Evolutionary conservation across 2,113 vertebrate species (phyloP), one percentile per base, ranked within the genome.

Genomic region (Ophthalmolycus amberensis): DNA sequence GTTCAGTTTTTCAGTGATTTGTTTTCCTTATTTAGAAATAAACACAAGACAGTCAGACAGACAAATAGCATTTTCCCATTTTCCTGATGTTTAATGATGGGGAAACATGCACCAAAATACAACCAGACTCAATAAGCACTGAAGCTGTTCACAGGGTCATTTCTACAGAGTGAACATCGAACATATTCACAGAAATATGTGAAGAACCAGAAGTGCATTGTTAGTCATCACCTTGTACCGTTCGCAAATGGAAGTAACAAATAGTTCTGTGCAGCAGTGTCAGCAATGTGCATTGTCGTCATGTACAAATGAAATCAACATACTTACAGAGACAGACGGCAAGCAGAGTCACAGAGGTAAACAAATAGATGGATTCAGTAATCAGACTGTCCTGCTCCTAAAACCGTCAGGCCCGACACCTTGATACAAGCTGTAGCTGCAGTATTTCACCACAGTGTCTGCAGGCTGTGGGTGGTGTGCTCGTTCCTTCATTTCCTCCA

Each of bases 271-370:
- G 9, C 14, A 11, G 56, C 46, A 54, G 38, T 58, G 59, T 65
- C 22, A 29, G 67, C 8, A 71, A 71, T 71, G 48, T 44, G 56
- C 46, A 46, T 69, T 69, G 34, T 73, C 63, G 46, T 56, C 46
- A 37, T 60, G 63, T 37, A 34, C 14, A 79, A 46, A 69, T 69
- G 16, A 29, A 73, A 72, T 42, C 79, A 62, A 64, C 65, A 40
- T 20, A 46, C 38, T 63, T 12, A 52, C 25, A 54, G 34, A 69
- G 69, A 68, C 16, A 52, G 40, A 29, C 11, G 64, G 15, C 15
- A 25, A 14, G 9, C 22, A 46, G 42, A 66, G 71, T 68, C 42
- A 63, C 22, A 34, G 42, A 80, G 27, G 52, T 56, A 56, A 56
- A 56, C n/a, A 20, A 34, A 71, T 12, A 59, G 46, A 75, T 42